Evolutionary conservation across 2,797 vertebrate species (phyloP).

Genomic region (Eidolon dupreanum): DNA sequence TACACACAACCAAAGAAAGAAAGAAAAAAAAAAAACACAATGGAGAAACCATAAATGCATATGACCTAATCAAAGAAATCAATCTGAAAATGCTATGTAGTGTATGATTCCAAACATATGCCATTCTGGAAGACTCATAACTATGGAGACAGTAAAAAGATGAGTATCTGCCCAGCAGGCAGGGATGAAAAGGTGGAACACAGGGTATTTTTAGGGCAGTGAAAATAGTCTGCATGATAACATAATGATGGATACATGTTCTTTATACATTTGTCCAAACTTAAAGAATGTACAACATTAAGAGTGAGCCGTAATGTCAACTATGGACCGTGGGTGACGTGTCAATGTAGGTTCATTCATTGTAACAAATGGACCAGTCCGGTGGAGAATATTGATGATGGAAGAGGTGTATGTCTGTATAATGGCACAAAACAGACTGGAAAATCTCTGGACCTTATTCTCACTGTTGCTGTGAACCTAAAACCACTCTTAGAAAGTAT

Average conservation of each 20-base stretch:
- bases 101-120: too few species aligned
- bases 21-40: too few species aligned
- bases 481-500: neutral
- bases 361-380: neutral
- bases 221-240: neutral
- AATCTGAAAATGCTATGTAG: too few species aligned
- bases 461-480: neutral
- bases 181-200: neutral
- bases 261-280: neutral
- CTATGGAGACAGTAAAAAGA: too few species aligned
- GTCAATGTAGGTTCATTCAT: neutral
- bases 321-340: neutral
- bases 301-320: neutral
- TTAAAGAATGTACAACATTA: neutral
- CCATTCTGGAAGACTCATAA: too few species aligned
- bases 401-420: neutral
- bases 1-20: too few species aligned
- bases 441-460: neutral
- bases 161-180: neutral
- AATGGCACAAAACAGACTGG: neutral
- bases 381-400: neutral
- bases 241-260: neutral
- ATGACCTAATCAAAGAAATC: too few species aligned
- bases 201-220: neutral
- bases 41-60: too few species aligned